Evolutionary conservation across 2,797 vertebrate species (phyloP), one percentile per base, ranked within the genome.

Genomic region (Crocodylus rhombifer): DNA sequence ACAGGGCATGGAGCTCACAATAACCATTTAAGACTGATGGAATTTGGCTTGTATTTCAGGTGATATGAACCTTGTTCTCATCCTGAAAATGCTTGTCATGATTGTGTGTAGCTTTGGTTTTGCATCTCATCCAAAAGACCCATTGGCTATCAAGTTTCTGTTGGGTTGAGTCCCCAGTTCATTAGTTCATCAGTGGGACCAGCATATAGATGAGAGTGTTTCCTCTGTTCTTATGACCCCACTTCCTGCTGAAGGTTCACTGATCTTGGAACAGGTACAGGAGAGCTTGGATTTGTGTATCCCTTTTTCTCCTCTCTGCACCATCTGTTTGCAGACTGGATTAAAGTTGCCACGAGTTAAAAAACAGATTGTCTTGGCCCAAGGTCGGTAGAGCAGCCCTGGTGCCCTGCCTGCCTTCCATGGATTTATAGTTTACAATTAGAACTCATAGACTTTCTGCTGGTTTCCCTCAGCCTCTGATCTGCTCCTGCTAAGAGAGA

Each of bases 271-370:
- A 94, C 75, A 91, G 87, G 86, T 80, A 91, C 65, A 71, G 80
- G 79, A 95, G 88, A 96, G 84, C 51, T 77, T 90, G n/a, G 0
- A 3, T 97, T 97, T 95, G 89, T 91, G 89, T 90, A 84, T 92
- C 14, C 7, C 92, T 61, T 80, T 95, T 96, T 96, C 97, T 88
- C 25, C 73, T 89, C 82, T 92, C 77, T 0, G 0, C 86, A 18
- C 97, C 97, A 97, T 98, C 98, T 98, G 97, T 97, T 98, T 81
- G 2, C 67, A 86, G 95, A 95, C 93, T 96, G 90, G 95, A 95
- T 97, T 98, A 97, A 92, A 95, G 94, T 97, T 97, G 95, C 95
- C 4, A 69, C 91, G 81, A 95, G 97, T 97, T 97, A 96, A 95
- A 97, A 97, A 97, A 90, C 97, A 97, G 96, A 97, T 96, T 97